phyloP scores from a whole-genome alignment of 1,140 invertebrate genomes.

The Aphaenogaster floridana region DNA sequence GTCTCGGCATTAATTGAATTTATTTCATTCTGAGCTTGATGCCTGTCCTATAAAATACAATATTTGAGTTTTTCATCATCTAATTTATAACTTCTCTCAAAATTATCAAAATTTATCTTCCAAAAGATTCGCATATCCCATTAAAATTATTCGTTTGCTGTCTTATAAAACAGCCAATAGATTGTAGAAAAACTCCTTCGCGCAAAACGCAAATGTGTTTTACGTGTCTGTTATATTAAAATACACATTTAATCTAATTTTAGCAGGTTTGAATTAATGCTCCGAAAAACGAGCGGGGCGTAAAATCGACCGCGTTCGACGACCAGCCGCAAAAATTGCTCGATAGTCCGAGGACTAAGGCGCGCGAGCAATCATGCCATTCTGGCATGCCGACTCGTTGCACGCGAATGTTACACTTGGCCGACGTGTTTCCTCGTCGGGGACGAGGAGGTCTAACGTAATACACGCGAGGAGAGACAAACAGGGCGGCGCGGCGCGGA shows the following conservation, averaged over 20 bases:
- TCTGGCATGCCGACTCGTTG: conserved; percentile 28
- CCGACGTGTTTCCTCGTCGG: conserved; percentile 31
- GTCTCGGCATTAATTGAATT: background rate
- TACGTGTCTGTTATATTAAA: background rate
- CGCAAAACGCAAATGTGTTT: background rate
- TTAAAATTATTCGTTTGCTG: background rate
- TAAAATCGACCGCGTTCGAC: conserved; percentile 3
- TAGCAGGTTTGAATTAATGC: background rate
- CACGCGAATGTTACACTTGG: conserved; percentile 64
- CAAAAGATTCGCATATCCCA: background rate
- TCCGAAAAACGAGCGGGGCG: background rate
- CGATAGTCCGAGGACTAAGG: background rate
- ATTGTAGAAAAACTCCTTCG: background rate
- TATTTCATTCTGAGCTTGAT: background rate
- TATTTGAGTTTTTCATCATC: background rate
- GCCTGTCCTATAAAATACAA: background rate
- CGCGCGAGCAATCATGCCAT: conserved; percentile 22
- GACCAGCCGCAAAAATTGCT: conserved; percentile 1
- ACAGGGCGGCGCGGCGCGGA: conserved; percentile 3
- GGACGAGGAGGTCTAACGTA: conserved; percentile 47
- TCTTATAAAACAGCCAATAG: background rate
- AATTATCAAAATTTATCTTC: background rate
- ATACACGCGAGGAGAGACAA: conserved; percentile 12
- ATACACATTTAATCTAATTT: background rate
- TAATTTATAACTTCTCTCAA: background rate